A percentile compares a stretch with the other conserved stretches of the same genome.
Evolutionary conservation across 2,797 vertebrate species (phyloP).

Genomic region (Cichlasoma orientale): DNA sequence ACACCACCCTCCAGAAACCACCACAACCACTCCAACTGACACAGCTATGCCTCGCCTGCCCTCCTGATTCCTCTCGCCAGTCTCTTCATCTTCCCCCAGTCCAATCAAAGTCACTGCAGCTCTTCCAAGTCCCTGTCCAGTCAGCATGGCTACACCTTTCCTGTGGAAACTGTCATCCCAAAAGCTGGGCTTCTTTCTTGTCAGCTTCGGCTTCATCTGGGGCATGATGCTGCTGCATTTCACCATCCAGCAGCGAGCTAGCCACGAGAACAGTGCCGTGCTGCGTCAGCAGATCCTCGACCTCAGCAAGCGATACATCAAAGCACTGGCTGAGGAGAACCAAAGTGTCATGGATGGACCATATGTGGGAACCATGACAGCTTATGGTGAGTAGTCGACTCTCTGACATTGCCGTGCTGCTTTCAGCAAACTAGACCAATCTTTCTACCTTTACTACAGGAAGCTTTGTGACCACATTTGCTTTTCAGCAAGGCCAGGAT

Average conservation of each 20-base stretch:
- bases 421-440: neutral
- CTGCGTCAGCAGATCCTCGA: slow-evolving; percentile 98
- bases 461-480: neutral
- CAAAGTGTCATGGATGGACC: slow-evolving; percentile 96
- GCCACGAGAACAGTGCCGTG: slow-evolving; percentile 93
- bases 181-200: slow-evolving; percentile 98
- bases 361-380: slow-evolving; percentile 97
- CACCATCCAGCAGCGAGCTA: slow-evolving; percentile 96
- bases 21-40: slow-evolving; percentile 20
- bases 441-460: neutral
- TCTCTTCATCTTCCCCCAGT: slow-evolving; percentile 6
- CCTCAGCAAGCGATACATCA: slow-evolving; percentile 98
- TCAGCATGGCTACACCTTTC: slow-evolving; percentile 89
- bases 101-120: slow-evolving; percentile 10
- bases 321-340: slow-evolving; percentile 96
- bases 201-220: slow-evolving; percentile 99
- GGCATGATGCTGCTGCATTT: slow-evolving; percentile 99
- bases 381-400: slow-evolving; percentile 87
- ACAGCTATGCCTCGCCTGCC: slow-evolving; percentile 66
- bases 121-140: neutral
- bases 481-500: neutral
- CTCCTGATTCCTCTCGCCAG: slow-evolving; percentile 62
- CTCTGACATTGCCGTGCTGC: neutral
- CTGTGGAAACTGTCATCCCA: slow-evolving; percentile 98
- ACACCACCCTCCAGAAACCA: neutral